A percentile compares a stretch with the other conserved stretches of the same genome.
Evolutionary conservation across 2,797 vertebrate species (phyloP).

Genomic region (Mastacembelus armatus): DNA sequence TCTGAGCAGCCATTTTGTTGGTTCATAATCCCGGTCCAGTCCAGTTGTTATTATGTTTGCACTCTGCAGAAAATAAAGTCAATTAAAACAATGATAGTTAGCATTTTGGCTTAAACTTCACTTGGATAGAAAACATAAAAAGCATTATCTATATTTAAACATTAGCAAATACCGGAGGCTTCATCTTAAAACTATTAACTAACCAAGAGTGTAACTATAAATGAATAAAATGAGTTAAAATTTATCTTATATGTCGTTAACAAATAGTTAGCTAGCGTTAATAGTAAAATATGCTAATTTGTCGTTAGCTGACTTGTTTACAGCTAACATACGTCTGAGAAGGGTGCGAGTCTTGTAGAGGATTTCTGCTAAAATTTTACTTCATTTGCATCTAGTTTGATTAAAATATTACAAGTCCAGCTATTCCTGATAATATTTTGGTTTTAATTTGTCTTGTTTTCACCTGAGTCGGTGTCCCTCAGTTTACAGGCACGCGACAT

Average conservation of each 20-base stretch:
- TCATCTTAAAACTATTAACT: not conserved
- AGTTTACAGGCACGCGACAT: not conserved
- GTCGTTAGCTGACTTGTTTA: not conserved
- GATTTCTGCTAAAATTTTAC: not conserved
- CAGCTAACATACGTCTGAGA: no score
- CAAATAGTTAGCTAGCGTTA: no score
- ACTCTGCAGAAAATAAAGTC: not conserved
- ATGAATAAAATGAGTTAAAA: not conserved
- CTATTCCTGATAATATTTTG: no score
- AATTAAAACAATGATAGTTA: not conserved
- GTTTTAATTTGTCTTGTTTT: fast-evolving
- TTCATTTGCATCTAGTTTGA: fast-evolving
- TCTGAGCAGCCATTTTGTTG: constrained; percentile 66
- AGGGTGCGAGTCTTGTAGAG: not conserved
- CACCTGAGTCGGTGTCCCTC: not conserved
- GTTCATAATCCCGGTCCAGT: not conserved
- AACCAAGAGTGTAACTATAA: not conserved
- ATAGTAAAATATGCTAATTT: no score
- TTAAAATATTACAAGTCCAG: not conserved
- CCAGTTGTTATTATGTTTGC: not conserved
- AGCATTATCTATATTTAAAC: not conserved
- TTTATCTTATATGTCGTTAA: no score
- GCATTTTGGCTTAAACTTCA: not conserved
- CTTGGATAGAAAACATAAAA: not conserved
- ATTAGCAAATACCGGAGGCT: not conserved